Conservation (phyloP, 2,888 invertebrate species). For the Xestia rhomboidea region DNA sequence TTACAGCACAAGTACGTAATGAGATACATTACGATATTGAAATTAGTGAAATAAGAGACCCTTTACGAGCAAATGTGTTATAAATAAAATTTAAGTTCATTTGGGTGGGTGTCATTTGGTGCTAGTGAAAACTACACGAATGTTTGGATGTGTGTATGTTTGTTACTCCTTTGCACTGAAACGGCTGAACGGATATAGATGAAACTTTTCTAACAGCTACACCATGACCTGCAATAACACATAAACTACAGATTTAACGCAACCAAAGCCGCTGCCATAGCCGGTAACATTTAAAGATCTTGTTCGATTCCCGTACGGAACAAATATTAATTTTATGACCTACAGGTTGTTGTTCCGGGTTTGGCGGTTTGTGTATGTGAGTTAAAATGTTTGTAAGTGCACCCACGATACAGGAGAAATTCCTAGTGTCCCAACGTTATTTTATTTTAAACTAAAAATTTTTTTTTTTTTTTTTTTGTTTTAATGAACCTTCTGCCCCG, state of each 20-base stretch:
- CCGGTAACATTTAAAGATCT: not conserved
- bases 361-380: not conserved
- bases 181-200: too few species aligned
- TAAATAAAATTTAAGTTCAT: too few species aligned
- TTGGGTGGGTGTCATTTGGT: not conserved
- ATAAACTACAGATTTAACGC: not conserved
- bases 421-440: too few species aligned
- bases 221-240: not conserved
- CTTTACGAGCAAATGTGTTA: too few species aligned
- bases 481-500: slow-evolving; percentile 5
- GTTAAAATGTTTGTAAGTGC: not conserved
- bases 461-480: not conserved
- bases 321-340: not conserved
- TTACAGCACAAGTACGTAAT: too few species aligned
- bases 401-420: not conserved
- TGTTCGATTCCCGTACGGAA: not conserved
- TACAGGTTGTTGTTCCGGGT: not conserved
- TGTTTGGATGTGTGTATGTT: too few species aligned
- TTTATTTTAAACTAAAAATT: too few species aligned
- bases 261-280: not conserved
- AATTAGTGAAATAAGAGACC: too few species aligned
- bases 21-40: too few species aligned
- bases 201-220: not conserved
- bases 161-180: not conserved
- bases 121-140: not conserved